Evolutionary conservation across 2,797 vertebrate species (phyloP), one percentile per base, ranked within the genome.

Genomic region (Phoebastria nigripes): DNA sequence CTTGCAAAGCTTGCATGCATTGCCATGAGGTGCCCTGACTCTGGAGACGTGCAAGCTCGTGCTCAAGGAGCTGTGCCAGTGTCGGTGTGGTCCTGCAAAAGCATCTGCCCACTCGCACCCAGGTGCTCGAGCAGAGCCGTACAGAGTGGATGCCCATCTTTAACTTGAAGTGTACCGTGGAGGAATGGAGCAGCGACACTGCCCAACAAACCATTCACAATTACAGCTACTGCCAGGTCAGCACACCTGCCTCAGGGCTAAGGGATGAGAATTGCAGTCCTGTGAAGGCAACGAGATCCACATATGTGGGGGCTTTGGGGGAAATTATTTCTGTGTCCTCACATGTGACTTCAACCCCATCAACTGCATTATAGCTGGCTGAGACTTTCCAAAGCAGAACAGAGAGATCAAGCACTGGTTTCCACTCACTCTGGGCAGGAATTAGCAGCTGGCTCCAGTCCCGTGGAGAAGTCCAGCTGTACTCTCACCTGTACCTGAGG

Each of bases 131-230:
- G 42, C 20, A 76, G 24, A 78, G 37, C 46, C 12, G 0, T 7
- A 8, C 21, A 24, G 52, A 47, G 12, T 2, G 15, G 7, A 8
- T 19, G 8, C 19, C n/a, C 33, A 4, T 28, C 66, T 61, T 22
- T 10, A 14, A 16, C 4, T 4, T 18, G 12, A 33, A 16, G 28
- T 0, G 9, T 66, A 15, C 33, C 28, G 0, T 1, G 29, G 11
- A 33, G 28, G 5, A 46, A n/a, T 1, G 28, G 28, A 44, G 16
- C n/a, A 3, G 15, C 1, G 2, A 6, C 37, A 2, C 19, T 29
- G 52, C 41, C 61, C 24, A 10, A 0, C 10, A 31, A 28, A 12
- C 18, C 2, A 2, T 6, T 26, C 20, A 5, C 51, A 15, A 7
- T 3, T 12, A 25, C 35, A 58, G 66, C 56, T 78, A 4, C 82